Evolutionary conservation across 2,113 vertebrate genomes (phyloP).

Genomic region (Azemiops feae): DNA sequence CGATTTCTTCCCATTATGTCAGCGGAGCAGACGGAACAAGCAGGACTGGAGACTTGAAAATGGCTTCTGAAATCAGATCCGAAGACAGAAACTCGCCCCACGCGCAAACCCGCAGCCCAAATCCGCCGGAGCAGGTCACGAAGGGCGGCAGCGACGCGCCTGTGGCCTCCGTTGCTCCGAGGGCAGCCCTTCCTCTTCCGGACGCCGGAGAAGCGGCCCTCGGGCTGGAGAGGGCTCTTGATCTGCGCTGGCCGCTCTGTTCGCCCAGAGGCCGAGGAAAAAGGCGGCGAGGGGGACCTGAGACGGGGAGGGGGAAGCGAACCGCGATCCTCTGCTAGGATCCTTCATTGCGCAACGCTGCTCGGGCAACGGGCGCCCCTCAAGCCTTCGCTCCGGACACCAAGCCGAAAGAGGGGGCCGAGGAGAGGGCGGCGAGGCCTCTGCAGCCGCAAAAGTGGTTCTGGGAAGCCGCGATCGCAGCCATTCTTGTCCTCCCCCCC

Average conservation of each 20-base stretch:
- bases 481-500: not conserved
- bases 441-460: constrained; percentile 25
- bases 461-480: not conserved
- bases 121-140: not conserved
- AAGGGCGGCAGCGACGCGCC: not conserved
- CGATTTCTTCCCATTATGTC: not conserved
- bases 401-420: not conserved
- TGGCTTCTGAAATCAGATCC: not conserved
- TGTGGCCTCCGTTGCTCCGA: not conserved
- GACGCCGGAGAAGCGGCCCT: not conserved
- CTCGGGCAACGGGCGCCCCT: not conserved
- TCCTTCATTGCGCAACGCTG: not conserved
- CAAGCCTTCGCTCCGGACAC: not conserved
- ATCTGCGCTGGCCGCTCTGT: not conserved
- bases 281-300: not conserved
- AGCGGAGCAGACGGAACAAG: not conserved
- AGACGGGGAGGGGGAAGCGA: not conserved
- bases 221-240: not conserved
- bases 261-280: not conserved
- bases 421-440: not conserved
- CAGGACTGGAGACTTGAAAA: not conserved
- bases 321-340: not conserved
- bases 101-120: not conserved
- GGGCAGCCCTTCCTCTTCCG: not conserved
- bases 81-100: not conserved